Base-by-base conservation (phyloP, 53 echinoderm and acorn worm species). In the Holothuria scabra region DNA sequence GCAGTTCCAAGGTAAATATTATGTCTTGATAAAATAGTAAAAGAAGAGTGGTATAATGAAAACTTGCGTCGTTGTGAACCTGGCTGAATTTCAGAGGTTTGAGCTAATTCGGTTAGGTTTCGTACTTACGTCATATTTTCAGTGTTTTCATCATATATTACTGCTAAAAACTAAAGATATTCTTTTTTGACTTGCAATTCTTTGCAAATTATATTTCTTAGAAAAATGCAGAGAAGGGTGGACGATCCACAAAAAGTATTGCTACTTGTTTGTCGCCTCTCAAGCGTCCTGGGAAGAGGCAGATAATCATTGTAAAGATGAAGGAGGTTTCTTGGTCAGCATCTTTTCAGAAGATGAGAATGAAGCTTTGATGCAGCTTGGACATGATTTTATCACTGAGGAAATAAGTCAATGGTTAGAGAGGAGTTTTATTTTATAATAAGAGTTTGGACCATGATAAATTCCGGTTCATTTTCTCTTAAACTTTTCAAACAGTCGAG, bases 251-350 rank as follows among this genome's bases (percentile, higher is more conserved):
- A 29, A 30, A 12, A 22, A 56, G 25, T 22, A 52, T 56, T 76
- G 76, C 16, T 76, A 76, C 28, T 18, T 76, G 23, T 76, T 76
- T 25, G 21, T n/a, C 0, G 3, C 11, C 24, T 76, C 55, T 76
- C 49, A 76, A 21, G 7, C 26, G 25, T 22, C 26, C 56, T 52
- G 76, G 56, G 76, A 76, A 55, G 76, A 76, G 4, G 76, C 76
- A 24, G 30, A 55, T 0, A 29, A 28, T n/a, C 55, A 29, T 29
- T 76, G 76, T 28, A 49, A 30, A 8, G 56, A 52, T 76, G 19
- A 13, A 23, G 56, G 56, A 12, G 76, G 52, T 35, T 76, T 18
- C 52, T 55, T 76, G 22, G 20, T 25, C 25, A 52, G 25, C 56
- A 76, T 76, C 57, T 28, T 28, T 12, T 76, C 76, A 24, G 76